Base-by-base conservation (phyloP, 2,113 vertebrate genomes). In the Chionomys nivalis region DNA sequence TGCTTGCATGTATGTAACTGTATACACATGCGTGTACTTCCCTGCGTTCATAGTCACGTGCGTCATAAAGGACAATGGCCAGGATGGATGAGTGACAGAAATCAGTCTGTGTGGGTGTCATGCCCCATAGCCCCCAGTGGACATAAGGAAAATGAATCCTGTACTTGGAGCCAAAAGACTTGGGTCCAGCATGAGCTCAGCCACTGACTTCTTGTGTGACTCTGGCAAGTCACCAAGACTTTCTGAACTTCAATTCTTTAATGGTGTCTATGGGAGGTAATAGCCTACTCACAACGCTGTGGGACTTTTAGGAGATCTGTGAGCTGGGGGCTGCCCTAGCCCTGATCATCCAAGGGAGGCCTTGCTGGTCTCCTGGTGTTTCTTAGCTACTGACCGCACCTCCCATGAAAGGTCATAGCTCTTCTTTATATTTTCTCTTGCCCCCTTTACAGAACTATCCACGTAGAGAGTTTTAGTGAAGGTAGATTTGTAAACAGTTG, bases 41-140 rank as follows among this genome's bases (percentile, higher is more conserved):
- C 90, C 58, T 63, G 1, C 21, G 13, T 6, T 5, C 14, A 1
- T 39, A 5, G 19, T 17, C 8, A 5, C 5, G 0, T 66, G 52
- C 1, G 4, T 12, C 58, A 85, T n/a, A 66, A 85, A 42, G 21
- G 44, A 44, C 78, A 36, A 42, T 28, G 14, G 23, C 28, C 77
- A 61, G 63, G 12, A 52, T 52, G 49, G 49, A 52, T 14, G 49
- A 61, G 33, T 33, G 65, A 65, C 9, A 65, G 77, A 17, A 63
- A n/a, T 81, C 55, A 68, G 81, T 36, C 1, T 0, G 2, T 6
- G 9, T 79, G n/a, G 39, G 8, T 1, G 21, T 92, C 72, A 2
- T 42, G 21, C 23, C 49, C 65, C 68, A 36, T 7, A 44, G 1
- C 2, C 13, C 26, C 17, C 21, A 16, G 26, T 42, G 70, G 65